Percentiles rank a stretch among this genome's conserved stretches.
Conservation (phyloP, 64 coral and sea anemone genomes). For the Acropora tenuis region DNA sequence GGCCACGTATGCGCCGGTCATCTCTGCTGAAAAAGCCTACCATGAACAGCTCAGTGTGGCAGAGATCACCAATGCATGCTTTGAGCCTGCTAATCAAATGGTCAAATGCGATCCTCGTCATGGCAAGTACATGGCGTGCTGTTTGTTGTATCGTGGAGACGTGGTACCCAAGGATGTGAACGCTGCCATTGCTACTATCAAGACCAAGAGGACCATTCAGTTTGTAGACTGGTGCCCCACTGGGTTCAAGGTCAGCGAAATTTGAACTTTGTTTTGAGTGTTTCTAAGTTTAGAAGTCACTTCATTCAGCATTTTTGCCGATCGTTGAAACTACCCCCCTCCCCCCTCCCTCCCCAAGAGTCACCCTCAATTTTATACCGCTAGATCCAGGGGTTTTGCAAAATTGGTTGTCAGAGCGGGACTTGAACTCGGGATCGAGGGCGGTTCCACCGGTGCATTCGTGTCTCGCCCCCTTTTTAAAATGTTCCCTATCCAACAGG, state of each 20-base stretch:
- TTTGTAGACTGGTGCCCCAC: conserved; percentile 50
- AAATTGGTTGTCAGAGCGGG: too few species aligned
- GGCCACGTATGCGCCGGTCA: conserved; percentile 45
- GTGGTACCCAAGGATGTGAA: conserved; percentile 45
- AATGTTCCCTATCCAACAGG: too few species aligned
- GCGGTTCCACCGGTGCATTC: too few species aligned
- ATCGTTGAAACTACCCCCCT: too few species aligned
- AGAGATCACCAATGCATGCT: conserved; percentile 50
- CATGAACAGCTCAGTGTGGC: conserved; percentile 54
- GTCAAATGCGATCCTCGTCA: conserved; percentile 52
- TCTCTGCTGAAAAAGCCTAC: conserved; percentile 47
- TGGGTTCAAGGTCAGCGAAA: conserved; percentile 17
- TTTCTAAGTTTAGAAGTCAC: too few species aligned
- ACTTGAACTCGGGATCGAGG: too few species aligned
- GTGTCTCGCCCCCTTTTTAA: too few species aligned
- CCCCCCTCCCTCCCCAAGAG: too few species aligned
- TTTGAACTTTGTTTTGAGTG: too few species aligned
- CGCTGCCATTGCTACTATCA: conserved; percentile 42
- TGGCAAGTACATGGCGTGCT: conserved; percentile 50
- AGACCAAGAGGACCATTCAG: conserved; percentile 57
- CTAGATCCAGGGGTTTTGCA: too few species aligned
- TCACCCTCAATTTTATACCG: too few species aligned
- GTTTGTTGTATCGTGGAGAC: conserved; percentile 34
- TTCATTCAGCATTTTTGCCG: too few species aligned
- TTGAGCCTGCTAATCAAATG: conserved; percentile 52